Base-by-base conservation (phyloP, 2,888 invertebrate genomes). In the Cantharis flavilabris region DNA sequence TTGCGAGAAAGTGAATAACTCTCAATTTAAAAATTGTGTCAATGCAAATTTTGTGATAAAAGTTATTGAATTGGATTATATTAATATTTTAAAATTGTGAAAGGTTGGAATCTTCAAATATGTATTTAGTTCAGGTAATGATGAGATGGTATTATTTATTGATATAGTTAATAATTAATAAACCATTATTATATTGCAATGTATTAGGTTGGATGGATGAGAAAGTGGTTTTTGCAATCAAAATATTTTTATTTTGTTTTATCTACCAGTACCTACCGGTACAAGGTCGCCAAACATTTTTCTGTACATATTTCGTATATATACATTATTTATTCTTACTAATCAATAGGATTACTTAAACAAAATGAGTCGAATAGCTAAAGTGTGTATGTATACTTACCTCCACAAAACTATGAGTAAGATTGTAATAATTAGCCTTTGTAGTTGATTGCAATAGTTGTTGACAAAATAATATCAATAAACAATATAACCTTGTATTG, bases 121-220 rank as follows among this genome's bases (percentile, higher is more conserved):
- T 76, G 76, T 76, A 76, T 73, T 73, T 76, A 73, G 72, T 76
- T 11, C 76, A 76, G 76, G 72, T 76, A 70, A 49, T n/a, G n/a
- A 49, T 49, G n/a, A 49, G n/a, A 49, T 49, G n/a, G 7, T 49
- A 13, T n/a, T 49, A n/a, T 26, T 9, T 26, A 26, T 49, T n/a
- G 7, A 49, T 13, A 49, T 49, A 49, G 49, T 49, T n/a, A 49
- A 49, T n/a, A 49, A 49, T 7, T 49, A 49, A 49, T 49, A 49
- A 49, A 49, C n/a, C 9, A 49, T 49, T 49, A 49, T 49, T n/a
- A 33, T 33, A 13, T 33, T 26, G 26, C 26, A 26, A 4, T 33
- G 13, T 33, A n/a, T n/a, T 49, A n/a, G 49, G 49, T 49, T 49
- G 49, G 49, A n/a, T 49, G n/a, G 49, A n/a, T 49, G 49, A 49